These are phyloP conservation scores for Sakesphorus luctuosus DNA, from an alignment of 2,113 vertebrate genomes.

Conservation along the genomic window DNA sequence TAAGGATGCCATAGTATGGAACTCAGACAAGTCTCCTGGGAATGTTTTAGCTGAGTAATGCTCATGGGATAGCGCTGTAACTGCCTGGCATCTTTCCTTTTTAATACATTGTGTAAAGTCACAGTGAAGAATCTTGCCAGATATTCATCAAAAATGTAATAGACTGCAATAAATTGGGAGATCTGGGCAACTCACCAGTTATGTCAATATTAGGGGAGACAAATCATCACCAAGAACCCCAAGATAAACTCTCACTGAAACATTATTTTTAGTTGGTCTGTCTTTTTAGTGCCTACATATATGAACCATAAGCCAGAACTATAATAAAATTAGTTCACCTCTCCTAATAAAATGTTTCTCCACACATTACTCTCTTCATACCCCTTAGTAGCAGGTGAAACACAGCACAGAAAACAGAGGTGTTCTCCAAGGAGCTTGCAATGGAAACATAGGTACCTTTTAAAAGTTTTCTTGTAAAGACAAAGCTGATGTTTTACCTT, in stretches of 20 bases:
- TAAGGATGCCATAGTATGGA: accelerated
- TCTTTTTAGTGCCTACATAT: neutral
- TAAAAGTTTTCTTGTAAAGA: neutral
- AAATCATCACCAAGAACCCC: neutral
- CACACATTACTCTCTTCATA: neutral
- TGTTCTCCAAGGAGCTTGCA: neutral
- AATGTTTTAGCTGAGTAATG: conserved; percentile 13
- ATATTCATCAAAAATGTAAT: neutral
- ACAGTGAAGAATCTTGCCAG: neutral
- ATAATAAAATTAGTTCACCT: neutral
- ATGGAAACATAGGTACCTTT: neutral
- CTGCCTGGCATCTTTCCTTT: neutral
- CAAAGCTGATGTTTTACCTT: neutral
- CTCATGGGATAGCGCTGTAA: neutral
- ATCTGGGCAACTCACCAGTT: conserved; percentile 34
- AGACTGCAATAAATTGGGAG: neutral
- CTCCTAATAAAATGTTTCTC: neutral
- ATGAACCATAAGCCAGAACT: neutral
- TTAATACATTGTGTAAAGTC: neutral
- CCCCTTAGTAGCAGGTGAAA: neutral
- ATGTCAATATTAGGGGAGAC: neutral
- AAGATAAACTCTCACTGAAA: neutral
- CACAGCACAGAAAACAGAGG: neutral
- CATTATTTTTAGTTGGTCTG: neutral
- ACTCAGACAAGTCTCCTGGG: neutral